Evolutionary conservation across 1,140 invertebrate genomes (phyloP).

Genomic region (Drosophila ironensis): DNA sequence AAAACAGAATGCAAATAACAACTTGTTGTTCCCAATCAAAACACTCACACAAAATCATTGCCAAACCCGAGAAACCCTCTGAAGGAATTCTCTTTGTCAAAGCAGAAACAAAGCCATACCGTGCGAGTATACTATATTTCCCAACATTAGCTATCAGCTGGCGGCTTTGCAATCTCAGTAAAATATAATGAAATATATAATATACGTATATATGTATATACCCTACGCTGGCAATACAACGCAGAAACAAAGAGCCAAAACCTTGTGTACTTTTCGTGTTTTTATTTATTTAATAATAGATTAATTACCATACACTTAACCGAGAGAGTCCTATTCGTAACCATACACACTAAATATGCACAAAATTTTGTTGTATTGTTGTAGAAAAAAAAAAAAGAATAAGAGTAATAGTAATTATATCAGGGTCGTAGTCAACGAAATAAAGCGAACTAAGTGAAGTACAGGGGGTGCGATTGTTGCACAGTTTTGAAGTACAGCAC

Average conservation of each 20-base stretch:
- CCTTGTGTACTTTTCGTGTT: conserved; percentile 48
- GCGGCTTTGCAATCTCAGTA: too few species aligned
- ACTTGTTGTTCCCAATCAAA: too few species aligned
- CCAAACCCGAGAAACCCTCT: too few species aligned
- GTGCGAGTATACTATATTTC: too few species aligned
- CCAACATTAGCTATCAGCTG: background rate
- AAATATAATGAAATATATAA: too few species aligned
- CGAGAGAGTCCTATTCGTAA: conserved; percentile 76
- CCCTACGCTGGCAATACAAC: too few species aligned
- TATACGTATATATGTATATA: background rate
- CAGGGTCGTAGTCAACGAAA: conserved; percentile 25
- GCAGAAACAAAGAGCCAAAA: background rate
- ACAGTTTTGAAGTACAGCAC: conserved; percentile 37
- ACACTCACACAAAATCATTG: too few species aligned
- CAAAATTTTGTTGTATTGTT: conserved; percentile 65
- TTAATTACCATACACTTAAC: conserved; percentile 79
- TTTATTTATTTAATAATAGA: conserved; percentile 79
- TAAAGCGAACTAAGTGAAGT: conserved; percentile 26
- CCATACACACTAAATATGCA: conserved; percentile 79
- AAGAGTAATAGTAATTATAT: too few species aligned
- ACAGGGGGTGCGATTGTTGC: conserved; percentile 20
- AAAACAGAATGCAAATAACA: background rate
- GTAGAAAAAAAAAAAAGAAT: conserved; percentile 18
- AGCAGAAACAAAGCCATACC: background rate
- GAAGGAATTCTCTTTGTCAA: background rate